Percentiles rank a stretch among this genome's conserved stretches.
These are phyloP conservation scores for Ascaphus truei DNA, from an alignment of 2,113 vertebrate species.

Conservation along the genomic window DNA sequence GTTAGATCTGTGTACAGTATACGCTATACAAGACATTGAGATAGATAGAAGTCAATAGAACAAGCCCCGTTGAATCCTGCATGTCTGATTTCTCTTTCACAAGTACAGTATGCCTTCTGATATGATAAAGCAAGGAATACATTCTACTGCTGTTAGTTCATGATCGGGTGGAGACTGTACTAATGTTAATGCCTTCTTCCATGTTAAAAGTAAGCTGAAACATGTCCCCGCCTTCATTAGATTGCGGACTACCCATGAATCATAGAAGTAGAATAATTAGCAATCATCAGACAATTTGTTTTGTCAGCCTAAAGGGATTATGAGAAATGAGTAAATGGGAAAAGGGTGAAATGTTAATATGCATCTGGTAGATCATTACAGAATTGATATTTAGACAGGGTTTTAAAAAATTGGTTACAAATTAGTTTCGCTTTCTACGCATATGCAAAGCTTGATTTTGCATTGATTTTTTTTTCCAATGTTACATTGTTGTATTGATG, in stretches of 20 bases:
- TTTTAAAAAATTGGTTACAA: slow-evolving; percentile 1
- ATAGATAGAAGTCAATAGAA: too few relatives aligned
- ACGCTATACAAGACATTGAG: too few relatives aligned
- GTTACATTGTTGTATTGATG: neutral
- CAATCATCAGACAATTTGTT: slow-evolving; percentile 22
- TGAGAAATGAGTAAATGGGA: neutral
- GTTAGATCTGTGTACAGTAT: too few relatives aligned
- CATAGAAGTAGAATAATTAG: slow-evolving; percentile 4
- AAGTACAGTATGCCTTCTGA: too few relatives aligned
- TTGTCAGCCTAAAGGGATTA: slow-evolving; percentile 29
- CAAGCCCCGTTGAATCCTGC: too few relatives aligned
- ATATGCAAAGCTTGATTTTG: neutral
- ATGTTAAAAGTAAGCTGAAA: too few relatives aligned
- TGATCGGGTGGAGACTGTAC: too few relatives aligned
- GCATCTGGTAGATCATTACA: slow-evolving; percentile 28
- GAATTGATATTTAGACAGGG: neutral
- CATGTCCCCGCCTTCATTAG: neutral
- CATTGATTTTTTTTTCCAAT: neutral
- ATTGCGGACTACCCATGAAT: slow-evolving; percentile 1
- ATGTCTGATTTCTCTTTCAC: too few relatives aligned
- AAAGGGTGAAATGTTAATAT: slow-evolving; percentile 11
- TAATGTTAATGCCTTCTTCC: too few relatives aligned
- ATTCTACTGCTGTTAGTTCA: too few relatives aligned
- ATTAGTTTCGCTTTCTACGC: neutral
- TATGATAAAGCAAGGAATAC: too few relatives aligned